phyloP scores from a whole-genome alignment of 1,140 invertebrate species.

The Drosophila bocki region DNA sequence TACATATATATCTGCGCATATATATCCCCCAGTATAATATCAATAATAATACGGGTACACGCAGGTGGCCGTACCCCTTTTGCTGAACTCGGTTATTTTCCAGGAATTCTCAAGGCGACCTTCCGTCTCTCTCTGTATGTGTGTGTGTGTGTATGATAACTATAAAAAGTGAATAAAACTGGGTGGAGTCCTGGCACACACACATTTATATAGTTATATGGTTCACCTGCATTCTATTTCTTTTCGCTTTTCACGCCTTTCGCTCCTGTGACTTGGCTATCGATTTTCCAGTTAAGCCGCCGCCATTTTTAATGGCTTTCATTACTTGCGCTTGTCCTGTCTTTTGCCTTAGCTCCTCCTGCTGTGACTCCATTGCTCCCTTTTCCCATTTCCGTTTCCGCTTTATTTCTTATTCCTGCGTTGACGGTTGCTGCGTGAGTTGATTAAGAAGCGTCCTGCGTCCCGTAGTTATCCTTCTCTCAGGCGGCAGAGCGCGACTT shows the following conservation, averaged over 20 bases:
- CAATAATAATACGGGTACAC: conserved; percentile 33
- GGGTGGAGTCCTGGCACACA: conserved; percentile 41
- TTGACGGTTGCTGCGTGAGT: conserved; percentile 54
- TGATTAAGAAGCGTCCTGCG: conserved; percentile 61
- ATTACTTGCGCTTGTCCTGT: conserved; percentile 66
- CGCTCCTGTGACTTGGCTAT: conserved; percentile 51
- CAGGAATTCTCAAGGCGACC: conserved; percentile 25
- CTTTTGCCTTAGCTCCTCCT: conserved; percentile 15
- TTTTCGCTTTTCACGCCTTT: conserved; percentile 65
- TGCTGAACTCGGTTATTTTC: conserved; percentile 14
- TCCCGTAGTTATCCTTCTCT: conserved; percentile 12
- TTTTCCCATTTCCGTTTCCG: conserved; percentile 25
- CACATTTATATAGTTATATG: conserved; percentile 5
- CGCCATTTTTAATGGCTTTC: conserved; percentile 81
- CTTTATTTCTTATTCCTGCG: conserved; percentile 17
- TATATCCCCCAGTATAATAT: conserved; percentile 30
- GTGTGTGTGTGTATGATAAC: conserved; percentile 43
- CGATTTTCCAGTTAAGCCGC: conserved; percentile 72
- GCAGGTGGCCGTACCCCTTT: conserved; percentile 37
- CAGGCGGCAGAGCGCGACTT: conserved; percentile 24
- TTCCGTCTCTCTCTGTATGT: background rate
- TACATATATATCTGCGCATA: background rate
- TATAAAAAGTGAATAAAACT: conserved; percentile 57
- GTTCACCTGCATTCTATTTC: conserved; percentile 66
- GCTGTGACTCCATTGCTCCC: background rate